These are phyloP conservation scores for Leptinotarsa lineolata DNA, from an alignment of 1,140 invertebrate genomes.

Conservation along the genomic window DNA sequence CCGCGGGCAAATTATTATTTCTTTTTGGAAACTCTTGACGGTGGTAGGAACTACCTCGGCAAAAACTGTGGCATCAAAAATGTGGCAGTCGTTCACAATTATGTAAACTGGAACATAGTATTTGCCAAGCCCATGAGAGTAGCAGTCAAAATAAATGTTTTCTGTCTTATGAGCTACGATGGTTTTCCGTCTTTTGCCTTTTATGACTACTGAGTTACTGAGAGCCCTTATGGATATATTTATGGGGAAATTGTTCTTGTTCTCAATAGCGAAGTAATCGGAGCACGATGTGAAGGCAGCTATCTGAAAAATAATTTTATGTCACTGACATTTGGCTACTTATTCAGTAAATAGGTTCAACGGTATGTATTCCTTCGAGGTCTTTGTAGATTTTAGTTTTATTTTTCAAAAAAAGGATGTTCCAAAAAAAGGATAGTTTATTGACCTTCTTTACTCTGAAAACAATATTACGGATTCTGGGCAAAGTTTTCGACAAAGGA, in stretches of 20 bases:
- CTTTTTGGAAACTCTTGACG: constrained; percentile 24
- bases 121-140: constrained; percentile 28
- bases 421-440: too few relatives aligned
- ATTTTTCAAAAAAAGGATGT: too few relatives aligned
- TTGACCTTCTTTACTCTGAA: too few relatives aligned
- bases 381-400: too few relatives aligned
- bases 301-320: constrained; percentile 32
- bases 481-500: too few relatives aligned
- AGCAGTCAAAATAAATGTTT: constrained; percentile 34
- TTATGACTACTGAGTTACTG: constrained; percentile 31
- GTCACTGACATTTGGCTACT: background rate
- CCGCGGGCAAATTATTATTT: constrained; percentile 26
- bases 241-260: constrained; percentile 37
- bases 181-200: constrained; percentile 25
- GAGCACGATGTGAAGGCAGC: constrained; percentile 31
- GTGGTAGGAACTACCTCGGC: constrained; percentile 38
- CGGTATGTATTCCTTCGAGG: constrained; percentile 5
- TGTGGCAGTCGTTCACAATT: constrained; percentile 38
- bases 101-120: constrained; percentile 36
- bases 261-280: constrained; percentile 32
- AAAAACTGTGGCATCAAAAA: constrained; percentile 37
- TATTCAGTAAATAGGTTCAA: too few relatives aligned
- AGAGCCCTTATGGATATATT: constrained; percentile 33
- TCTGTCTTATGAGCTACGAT: constrained; percentile 18
- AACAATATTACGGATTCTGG: too few relatives aligned